Evolutionary conservation across 2,797 vertebrate genomes (phyloP).

Genomic region (Mormyrus hasselquistii): DNA sequence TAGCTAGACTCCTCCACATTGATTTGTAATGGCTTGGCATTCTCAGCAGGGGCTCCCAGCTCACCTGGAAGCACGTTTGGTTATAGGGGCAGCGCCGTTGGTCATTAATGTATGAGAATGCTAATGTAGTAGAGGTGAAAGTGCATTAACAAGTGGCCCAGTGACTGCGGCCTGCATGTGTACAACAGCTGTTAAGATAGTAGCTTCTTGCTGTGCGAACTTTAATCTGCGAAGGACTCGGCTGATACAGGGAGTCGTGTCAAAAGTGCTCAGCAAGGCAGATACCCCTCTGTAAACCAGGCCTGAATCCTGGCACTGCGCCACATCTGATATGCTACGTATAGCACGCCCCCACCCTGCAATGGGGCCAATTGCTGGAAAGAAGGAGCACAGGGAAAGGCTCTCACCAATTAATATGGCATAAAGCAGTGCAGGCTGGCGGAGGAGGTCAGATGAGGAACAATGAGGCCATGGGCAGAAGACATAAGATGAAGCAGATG

Average conservation of each 20-base stretch:
- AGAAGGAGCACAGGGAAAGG: neutral
- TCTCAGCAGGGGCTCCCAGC: neutral
- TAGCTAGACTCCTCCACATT: neutral
- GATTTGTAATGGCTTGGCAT: neutral
- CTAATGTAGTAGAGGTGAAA: neutral
- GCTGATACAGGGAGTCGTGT: neutral
- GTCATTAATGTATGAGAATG: neutral
- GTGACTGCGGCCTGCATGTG: neutral
- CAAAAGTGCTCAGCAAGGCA: neutral
- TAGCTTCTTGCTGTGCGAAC: neutral
- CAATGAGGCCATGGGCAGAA: neutral
- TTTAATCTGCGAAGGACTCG: neutral
- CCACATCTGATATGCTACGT: neutral
- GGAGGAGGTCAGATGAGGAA: neutral
- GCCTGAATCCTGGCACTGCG: neutral
- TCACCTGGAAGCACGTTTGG: neutral
- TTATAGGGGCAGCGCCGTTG: neutral
- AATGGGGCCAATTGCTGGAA: neutral
- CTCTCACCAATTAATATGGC: neutral
- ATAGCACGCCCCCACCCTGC: neutral
- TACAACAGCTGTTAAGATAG: neutral
- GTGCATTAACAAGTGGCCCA: neutral
- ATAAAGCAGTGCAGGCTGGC: neutral
- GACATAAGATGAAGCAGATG: neutral
- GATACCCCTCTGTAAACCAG: neutral